Conservation (phyloP, 2,113 vertebrate species). For the Lepus europaeus region DNA sequence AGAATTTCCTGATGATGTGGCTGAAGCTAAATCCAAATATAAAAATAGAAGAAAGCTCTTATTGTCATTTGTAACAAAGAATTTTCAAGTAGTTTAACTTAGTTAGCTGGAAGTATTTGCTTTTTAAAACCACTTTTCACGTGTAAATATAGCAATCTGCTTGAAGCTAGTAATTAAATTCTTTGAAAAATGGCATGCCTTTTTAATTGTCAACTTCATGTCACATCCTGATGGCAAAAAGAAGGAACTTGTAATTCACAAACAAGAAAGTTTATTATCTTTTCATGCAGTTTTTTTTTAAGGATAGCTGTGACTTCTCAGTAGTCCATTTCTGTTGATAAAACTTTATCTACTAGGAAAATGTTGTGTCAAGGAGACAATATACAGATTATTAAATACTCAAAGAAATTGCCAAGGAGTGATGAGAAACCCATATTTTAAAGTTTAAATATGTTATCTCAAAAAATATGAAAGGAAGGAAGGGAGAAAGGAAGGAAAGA, state of each 20-base stretch:
- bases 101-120: neutral
- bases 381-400: neutral
- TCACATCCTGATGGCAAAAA: neutral
- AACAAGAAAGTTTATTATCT: neutral
- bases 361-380: neutral
- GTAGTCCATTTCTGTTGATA: neutral
- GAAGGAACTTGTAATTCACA: neutral
- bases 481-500: too few species aligned
- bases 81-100: neutral
- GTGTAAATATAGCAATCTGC: neutral
- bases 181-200: neutral
- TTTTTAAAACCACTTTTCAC: neutral
- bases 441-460: neutral
- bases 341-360: neutral
- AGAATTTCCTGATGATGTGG: neutral
- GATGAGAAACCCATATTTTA: neutral
- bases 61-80: neutral
- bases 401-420: neutral
- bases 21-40: neutral
- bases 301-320: neutral
- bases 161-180: neutral
- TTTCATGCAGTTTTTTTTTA: constrained; percentile 14
- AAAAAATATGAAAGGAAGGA: neutral
- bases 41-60: neutral
- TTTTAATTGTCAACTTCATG: neutral